phyloP scores from a whole-genome alignment of 2,888 invertebrate genomes.

The Nycteola revayana region DNA sequence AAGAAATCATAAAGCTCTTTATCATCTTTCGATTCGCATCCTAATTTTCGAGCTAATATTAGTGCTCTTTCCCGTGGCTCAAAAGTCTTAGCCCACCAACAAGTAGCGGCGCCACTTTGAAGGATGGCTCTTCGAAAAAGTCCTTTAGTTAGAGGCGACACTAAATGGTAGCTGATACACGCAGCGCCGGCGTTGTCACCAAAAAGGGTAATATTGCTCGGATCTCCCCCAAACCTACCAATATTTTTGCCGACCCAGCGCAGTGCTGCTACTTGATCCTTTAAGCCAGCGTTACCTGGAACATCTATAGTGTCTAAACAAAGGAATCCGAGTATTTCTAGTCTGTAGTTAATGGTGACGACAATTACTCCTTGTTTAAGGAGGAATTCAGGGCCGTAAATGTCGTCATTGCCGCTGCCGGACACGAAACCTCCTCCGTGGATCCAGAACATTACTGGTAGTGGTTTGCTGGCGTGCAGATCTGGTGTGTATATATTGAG shows the following conservation, averaged over 20 bases:
- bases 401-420: conserved; percentile 32
- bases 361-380: conserved; percentile 32
- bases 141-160: conserved; percentile 57
- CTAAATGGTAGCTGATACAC: conserved; percentile 42
- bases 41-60: conserved; percentile 32
- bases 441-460: conserved; percentile 34
- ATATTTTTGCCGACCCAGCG: conserved; percentile 40
- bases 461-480: conserved; percentile 16
- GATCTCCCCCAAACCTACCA: conserved; percentile 33
- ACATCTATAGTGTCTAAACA: conserved; percentile 35
- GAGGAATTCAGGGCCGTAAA: conserved; percentile 35
- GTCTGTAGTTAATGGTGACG: conserved; percentile 30
- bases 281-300: conserved; percentile 42
- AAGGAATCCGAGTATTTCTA: conserved; percentile 36
- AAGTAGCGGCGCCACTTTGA: conserved; percentile 84
- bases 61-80: conserved; percentile 68
- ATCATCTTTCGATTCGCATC: conserved; percentile 30
- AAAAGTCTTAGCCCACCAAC: conserved; percentile 70
- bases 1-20: conserved; percentile 34
- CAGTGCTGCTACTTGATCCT: conserved; percentile 38
- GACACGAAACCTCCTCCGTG: conserved; percentile 30
- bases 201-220: conserved; percentile 35
- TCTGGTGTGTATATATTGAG: conserved; percentile 38
- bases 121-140: conserved; percentile 73
- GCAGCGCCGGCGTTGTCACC: conserved; percentile 50